Evolutionary conservation across 2,113 vertebrate genomes (phyloP), one percentile per base, ranked within the genome.

Genomic region (Shinisaurus crocodilurus): DNA sequence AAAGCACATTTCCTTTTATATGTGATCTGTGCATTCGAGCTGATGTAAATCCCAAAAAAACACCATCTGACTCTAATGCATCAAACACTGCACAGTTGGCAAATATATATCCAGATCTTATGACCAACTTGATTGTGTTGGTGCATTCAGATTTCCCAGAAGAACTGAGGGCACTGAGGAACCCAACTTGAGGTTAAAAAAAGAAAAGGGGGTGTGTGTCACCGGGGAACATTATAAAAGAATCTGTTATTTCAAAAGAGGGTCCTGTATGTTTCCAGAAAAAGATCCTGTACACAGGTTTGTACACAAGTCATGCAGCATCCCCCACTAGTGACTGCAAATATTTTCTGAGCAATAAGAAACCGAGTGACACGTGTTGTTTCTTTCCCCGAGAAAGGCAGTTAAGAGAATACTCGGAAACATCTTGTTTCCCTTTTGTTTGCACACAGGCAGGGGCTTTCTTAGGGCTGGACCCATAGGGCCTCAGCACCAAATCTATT

Each of bases 171-270:
- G 69, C 86, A 34, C 37, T 88, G 67, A 92, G 92, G 92, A 93
- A 92, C 83, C 80, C 1, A 0, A 34, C 54, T 37, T 97, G 87
- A 93, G 95, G 88, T 86, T 94, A 89, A 90, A 89, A 85, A 90
- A 89, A 76, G 88, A 69, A 95, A 96, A 57, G 94, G 92, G 94
- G n/a, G n/a, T n/a, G n/a, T n/a, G n/a, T n/a, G 95, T 95, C 94
- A 89, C 37, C 94, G 94, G 91, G 90, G 93, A 93, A 93, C 34
- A 29, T 85, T 90, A 88, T 90, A 89, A 69, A 95, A 82, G 48
- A 94, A 91, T 90, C 93, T 94, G 75, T 88, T 96, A 93, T 93
- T 60, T 79, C 87, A 77, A 90, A 94, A 88, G 76, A 90, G 92
- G 86, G 10, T 32, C 6, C 65, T 32, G 43, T 87, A 85, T 85